Conservation (phyloP, 2,113 vertebrate genomes). For the Notothenia rossii region DNA sequence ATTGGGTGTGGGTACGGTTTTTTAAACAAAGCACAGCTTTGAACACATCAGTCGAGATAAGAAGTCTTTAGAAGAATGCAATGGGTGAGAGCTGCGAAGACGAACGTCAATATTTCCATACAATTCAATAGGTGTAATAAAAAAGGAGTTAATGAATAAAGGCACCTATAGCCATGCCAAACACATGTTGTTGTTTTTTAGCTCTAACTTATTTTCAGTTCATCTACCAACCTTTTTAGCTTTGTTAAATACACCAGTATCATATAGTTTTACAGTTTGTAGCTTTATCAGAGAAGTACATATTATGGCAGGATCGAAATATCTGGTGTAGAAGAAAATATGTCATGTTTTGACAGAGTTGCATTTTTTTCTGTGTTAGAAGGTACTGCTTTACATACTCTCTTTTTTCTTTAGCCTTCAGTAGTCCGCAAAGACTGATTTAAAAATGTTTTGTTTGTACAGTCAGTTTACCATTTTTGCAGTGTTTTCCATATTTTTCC, state of each 20-base stretch:
- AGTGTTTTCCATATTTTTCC: conserved; percentile 38
- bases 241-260: background rate
- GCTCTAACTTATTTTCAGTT: no score
- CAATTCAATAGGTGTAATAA: background rate
- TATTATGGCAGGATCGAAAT: background rate
- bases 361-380: background rate
- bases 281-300: background rate
- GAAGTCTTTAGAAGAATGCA: conserved; percentile 8
- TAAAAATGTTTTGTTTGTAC: conserved; percentile 27
- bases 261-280: background rate
- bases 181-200: background rate
- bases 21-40: conserved; percentile 37
- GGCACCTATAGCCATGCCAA: background rate
- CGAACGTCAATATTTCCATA: background rate
- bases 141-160: conserved; percentile 2
- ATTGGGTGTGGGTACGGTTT: conserved; percentile 47
- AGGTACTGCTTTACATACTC: background rate
- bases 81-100: background rate
- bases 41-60: conserved; percentile 26
- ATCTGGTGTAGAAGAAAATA: background rate
- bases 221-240: background rate
- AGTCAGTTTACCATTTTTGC: conserved; percentile 52
- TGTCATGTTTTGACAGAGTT: background rate
- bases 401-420: conserved; percentile 31
- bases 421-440: conserved; percentile 27